These are phyloP conservation scores for Acrocephalus arundinaceus DNA, from an alignment of 2,113 vertebrate species.

Conservation along the genomic window DNA sequence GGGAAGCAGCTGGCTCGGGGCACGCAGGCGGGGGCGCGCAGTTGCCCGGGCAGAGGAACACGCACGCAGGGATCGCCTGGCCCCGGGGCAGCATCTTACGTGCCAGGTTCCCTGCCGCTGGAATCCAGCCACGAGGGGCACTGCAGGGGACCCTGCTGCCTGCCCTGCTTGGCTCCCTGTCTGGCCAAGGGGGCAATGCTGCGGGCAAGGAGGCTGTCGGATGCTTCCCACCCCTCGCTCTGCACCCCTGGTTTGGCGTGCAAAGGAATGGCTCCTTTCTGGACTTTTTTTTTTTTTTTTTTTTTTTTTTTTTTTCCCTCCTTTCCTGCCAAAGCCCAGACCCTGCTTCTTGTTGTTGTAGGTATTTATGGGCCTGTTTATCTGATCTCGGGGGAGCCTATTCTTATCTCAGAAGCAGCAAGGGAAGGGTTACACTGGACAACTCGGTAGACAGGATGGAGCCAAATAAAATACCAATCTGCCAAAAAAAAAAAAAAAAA, in stretches of 20 bases:
- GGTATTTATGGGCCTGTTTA: conserved; percentile 78
- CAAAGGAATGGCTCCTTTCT: background rate
- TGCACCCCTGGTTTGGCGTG: background rate
- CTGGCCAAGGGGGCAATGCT: background rate
- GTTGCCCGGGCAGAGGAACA: background rate
- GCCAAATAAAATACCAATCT: conserved; percentile 77
- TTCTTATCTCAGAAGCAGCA: conserved; percentile 73
- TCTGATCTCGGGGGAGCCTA: conserved; percentile 74
- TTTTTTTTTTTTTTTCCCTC: background rate
- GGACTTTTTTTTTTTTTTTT: too few relatives aligned
- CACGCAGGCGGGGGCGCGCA: background rate
- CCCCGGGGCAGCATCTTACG: conserved; percentile 14
- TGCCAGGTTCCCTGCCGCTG: background rate
- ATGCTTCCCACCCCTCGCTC: background rate
- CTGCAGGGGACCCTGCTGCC: background rate
- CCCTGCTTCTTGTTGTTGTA: conserved; percentile 60
- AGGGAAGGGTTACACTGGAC: conserved; percentile 73
- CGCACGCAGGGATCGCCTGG: background rate
- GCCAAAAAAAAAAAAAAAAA: conserved; percentile 22
- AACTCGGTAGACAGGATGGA: conserved; percentile 73
- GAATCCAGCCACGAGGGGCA: background rate
- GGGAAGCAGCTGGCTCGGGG: background rate
- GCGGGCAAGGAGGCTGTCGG: background rate
- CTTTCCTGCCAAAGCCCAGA: conserved; percentile 12
- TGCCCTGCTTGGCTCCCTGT: background rate